Evolutionary conservation across 2,113 vertebrate genomes (phyloP).

Genomic region (Bos indicus): DNA sequence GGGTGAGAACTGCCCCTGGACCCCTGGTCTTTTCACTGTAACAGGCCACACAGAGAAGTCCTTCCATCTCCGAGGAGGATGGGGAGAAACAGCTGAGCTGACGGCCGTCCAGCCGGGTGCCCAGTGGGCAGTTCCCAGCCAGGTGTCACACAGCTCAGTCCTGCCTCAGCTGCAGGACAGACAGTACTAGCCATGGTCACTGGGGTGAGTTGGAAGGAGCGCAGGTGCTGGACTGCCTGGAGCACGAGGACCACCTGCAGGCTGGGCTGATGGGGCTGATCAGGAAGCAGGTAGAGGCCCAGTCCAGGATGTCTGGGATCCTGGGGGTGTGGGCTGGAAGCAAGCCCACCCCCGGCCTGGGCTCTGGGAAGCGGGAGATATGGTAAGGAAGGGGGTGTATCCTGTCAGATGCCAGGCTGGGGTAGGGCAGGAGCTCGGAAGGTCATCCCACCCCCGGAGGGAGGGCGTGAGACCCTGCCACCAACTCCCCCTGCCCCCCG

Average conservation of each 20-base stretch:
- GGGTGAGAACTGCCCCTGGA: neutral
- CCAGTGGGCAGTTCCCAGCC: neutral
- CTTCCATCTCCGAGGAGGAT: neutral
- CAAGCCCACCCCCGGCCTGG: neutral
- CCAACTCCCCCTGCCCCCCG: no score
- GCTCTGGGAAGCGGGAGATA: neutral
- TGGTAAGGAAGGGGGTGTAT: neutral
- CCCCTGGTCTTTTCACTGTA: neutral
- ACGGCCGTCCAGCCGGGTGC: neutral
- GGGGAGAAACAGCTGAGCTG: neutral
- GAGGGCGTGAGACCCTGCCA: neutral
- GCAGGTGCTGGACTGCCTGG: neutral
- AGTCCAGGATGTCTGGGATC: neutral
- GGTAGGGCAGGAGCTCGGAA: neutral
- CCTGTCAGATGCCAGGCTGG: neutral
- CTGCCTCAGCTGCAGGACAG: neutral
- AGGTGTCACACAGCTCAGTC: neutral
- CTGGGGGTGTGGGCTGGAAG: neutral
- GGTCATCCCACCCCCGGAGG: rapidly evolving
- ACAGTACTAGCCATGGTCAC: neutral
- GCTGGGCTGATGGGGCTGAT: neutral
- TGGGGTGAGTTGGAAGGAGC: neutral
- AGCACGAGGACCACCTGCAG: neutral
- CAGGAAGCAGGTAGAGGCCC: neutral
- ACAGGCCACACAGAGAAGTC: neutral